Base-by-base conservation (phyloP, 2,113 vertebrate genomes). In the Pterocles burchelli region DNA sequence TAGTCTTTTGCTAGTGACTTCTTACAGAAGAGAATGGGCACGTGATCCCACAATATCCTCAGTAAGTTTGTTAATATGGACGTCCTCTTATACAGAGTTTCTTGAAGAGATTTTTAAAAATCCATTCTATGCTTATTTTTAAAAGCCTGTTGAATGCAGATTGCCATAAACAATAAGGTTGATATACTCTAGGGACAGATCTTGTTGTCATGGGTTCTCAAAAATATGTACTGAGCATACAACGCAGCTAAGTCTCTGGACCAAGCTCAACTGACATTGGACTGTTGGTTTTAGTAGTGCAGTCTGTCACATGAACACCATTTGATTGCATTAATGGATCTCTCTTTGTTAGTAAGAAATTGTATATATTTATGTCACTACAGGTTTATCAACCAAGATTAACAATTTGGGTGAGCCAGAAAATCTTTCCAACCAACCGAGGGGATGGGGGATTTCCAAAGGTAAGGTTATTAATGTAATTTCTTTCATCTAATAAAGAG, bases 361-460 rank as follows among this genome's bases (percentile, higher is more conserved):
- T 80, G 29, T 96, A 29, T 96, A 11, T 93, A 66, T 97, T 97
- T 97, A 34, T 98, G 71, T 97, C 67, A 84, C 86, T 96, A 11
- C 93, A 98, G 98, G 96, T 96, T 92, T 97, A 82, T 96, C 95
- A 96, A 76, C 95, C 93, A 66, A 96, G 80, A 55, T 85, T 96
- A 85, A 89, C 45, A 66, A 90, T 92, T 95, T 97, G 95, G 97
- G 76, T 92, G 84, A 97, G 43, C 93, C 97, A 96, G 94, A 97
- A 97, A 85, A 91, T 89, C 95, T 97, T 98, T 96, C 97, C 98
- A 96, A 86, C 93, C 92, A 96, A 93, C 88, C 48, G 18, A 91
- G 97, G 95, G 93, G 96, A 98, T 95, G 98, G 98, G 96, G 97
- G 96, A 85, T 97, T 98, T 97, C 96, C 95, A 75, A 94, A 98